These are phyloP conservation scores for Pseudomyrmex cubaensis DNA, from an alignment of 1,140 invertebrate genomes.

Conservation along the genomic window DNA sequence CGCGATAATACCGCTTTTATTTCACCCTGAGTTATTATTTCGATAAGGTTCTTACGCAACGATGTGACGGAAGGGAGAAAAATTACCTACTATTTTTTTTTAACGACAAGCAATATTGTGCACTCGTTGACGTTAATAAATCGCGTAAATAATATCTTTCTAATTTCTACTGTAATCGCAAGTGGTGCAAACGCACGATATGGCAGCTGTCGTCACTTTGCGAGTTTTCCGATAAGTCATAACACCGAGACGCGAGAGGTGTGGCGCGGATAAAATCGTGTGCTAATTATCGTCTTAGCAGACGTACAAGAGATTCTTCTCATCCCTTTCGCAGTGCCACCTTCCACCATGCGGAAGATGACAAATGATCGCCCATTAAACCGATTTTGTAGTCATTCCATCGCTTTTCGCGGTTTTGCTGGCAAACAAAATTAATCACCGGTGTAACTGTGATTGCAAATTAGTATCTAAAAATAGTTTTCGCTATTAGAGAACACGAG, in stretches of 20 bases:
- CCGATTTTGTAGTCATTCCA: constrained; percentile 78
- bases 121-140: constrained; percentile 25
- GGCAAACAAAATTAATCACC: constrained; percentile 81
- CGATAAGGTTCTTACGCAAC: constrained; percentile 46
- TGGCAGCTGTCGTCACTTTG: too few species aligned
- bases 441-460: constrained; percentile 61
- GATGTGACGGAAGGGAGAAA: neutral
- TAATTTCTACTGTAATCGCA: neutral
- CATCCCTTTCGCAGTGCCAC: constrained; percentile 39
- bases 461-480: constrained; percentile 52
- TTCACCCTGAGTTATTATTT: constrained; percentile 22
- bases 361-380: constrained; percentile 79
- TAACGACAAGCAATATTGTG: neutral
- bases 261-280: constrained; percentile 54
- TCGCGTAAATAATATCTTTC: neutral
- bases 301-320: constrained; percentile 39
- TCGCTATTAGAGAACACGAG: neutral
- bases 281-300: constrained; percentile 70
- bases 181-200: neutral
- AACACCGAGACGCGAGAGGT: neutral
- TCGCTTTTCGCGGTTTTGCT: constrained; percentile 61
- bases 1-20: constrained; percentile 47
- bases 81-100: constrained; percentile 19
- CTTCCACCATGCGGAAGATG: constrained; percentile 70
- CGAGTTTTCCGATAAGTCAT: constrained; percentile 63